Conservation (phyloP, 2,797 vertebrate species). For the Thaleichthys pacificus region DNA sequence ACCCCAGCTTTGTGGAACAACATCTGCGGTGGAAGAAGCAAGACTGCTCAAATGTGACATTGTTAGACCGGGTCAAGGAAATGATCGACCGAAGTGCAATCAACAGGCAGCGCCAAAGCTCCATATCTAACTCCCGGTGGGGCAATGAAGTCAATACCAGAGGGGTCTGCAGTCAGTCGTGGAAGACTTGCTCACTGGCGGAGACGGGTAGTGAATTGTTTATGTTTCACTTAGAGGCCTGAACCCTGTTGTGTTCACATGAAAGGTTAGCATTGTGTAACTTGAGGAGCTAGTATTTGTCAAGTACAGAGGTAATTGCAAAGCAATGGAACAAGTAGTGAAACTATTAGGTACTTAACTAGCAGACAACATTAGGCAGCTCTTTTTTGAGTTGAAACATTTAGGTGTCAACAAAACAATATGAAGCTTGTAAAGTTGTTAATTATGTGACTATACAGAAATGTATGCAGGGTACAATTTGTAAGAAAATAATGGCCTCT, state of each 20-base stretch:
- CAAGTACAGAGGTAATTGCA: constrained; percentile 17
- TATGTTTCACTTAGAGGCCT: constrained; percentile 24
- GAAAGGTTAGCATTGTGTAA: neutral
- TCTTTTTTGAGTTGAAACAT: neutral
- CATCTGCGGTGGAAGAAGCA: constrained; percentile 44
- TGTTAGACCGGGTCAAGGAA: constrained; percentile 69
- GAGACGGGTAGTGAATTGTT: constrained; percentile 30
- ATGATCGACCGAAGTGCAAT: constrained; percentile 76
- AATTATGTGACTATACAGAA: too few relatives aligned
- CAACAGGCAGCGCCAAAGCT: constrained; percentile 61
- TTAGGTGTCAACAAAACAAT: too few relatives aligned
- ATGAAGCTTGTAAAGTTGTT: neutral
- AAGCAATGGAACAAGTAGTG: neutral
- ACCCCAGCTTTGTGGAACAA: constrained; percentile 48
- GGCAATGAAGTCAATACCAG: constrained; percentile 63
- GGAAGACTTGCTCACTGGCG: constrained; percentile 20
- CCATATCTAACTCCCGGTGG: constrained; percentile 57
- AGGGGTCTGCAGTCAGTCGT: constrained; percentile 33
- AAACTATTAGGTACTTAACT: neutral
- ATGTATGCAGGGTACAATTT: neutral
- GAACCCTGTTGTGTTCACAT: constrained; percentile 25
- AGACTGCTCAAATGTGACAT: constrained; percentile 66
- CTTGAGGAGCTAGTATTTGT: neutral
- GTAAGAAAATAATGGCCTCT: neutral
- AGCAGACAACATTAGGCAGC: neutral